These are phyloP conservation scores for Oreohelix idahoensis DNA, from an alignment of 1,140 invertebrate species.

Conservation along the genomic window DNA sequence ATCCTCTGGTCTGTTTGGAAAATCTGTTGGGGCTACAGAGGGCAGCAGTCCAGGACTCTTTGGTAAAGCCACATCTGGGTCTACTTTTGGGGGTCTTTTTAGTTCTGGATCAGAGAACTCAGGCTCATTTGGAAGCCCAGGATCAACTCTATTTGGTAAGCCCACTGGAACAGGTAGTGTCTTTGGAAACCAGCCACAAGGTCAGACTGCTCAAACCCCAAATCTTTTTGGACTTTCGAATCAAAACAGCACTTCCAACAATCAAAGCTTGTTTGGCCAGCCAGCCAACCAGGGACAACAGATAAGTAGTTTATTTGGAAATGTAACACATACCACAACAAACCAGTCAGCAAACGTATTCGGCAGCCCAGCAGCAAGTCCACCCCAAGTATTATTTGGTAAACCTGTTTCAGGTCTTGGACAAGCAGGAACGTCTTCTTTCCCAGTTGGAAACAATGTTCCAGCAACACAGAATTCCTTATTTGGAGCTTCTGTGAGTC, in stretches of 20 bases:
- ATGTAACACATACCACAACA: neutral
- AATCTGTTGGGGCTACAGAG: neutral
- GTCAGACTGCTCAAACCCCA: neutral
- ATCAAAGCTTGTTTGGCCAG: neutral
- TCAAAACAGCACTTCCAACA: neutral
- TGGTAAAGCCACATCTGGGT: neutral
- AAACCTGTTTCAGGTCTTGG: neutral
- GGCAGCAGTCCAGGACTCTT: neutral
- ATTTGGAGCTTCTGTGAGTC: neutral
- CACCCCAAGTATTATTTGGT: neutral
- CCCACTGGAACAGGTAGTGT: neutral
- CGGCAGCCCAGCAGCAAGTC: neutral
- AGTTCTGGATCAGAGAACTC: neutral
- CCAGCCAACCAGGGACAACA: neutral
- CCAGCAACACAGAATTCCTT: neutral
- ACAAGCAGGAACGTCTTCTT: neutral
- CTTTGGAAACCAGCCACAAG: constrained; percentile 5
- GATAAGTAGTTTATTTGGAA: neutral
- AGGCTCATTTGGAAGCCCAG: neutral
- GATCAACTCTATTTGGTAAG: neutral
- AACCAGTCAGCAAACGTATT: neutral
- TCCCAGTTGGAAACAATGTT: neutral
- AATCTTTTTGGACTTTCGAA: neutral
- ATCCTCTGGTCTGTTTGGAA: neutral
- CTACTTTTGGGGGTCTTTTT: neutral